These are phyloP conservation scores for Sicus ferrugineus DNA, from an alignment of 2,888 invertebrate species.

Conservation along the genomic window DNA sequence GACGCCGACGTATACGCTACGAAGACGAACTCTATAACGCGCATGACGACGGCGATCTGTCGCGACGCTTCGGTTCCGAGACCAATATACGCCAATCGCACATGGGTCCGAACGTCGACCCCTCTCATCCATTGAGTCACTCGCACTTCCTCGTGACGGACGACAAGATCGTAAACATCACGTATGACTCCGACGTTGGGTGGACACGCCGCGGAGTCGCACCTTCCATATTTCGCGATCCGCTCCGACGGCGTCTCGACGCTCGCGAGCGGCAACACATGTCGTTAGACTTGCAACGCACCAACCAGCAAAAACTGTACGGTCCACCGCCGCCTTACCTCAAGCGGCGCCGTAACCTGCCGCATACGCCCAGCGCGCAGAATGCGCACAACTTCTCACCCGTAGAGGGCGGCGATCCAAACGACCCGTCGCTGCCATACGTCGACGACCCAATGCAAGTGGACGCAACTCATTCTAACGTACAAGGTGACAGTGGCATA, in stretches of 20 bases:
- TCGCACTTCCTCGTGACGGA: constrained; percentile 65
- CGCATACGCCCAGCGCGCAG: constrained; percentile 62
- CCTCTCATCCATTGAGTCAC: constrained; percentile 61
- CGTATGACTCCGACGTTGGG: constrained; percentile 65
- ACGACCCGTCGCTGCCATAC: constrained; percentile 38
- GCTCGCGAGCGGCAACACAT: constrained; percentile 55
- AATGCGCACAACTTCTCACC: constrained; percentile 63
- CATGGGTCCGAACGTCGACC: constrained; percentile 60
- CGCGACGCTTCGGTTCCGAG: constrained; percentile 61
- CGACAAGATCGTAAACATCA: constrained; percentile 64
- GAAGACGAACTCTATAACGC: constrained; percentile 58
- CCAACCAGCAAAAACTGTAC: constrained; percentile 60
- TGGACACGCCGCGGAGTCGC: constrained; percentile 64
- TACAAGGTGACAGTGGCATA: constrained; percentile 39
- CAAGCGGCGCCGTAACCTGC: constrained; percentile 58
- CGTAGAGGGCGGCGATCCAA: constrained; percentile 47
- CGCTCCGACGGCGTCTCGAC: constrained; percentile 48
- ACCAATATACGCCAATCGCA: constrained; percentile 63
- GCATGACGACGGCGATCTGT: constrained; percentile 44
- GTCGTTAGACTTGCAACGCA: constrained; percentile 60
- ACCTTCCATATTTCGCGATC: constrained; percentile 57
- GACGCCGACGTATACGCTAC: constrained; percentile 60
- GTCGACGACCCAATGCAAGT: constrained; percentile 41
- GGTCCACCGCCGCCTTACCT: constrained; percentile 60
- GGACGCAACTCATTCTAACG: constrained; percentile 44